Percentiles rank a stretch among this genome's conserved stretches.
These are phyloP conservation scores for Protosalanx chinensis DNA, from an alignment of 2,797 vertebrate genomes.

Conservation along the genomic window DNA sequence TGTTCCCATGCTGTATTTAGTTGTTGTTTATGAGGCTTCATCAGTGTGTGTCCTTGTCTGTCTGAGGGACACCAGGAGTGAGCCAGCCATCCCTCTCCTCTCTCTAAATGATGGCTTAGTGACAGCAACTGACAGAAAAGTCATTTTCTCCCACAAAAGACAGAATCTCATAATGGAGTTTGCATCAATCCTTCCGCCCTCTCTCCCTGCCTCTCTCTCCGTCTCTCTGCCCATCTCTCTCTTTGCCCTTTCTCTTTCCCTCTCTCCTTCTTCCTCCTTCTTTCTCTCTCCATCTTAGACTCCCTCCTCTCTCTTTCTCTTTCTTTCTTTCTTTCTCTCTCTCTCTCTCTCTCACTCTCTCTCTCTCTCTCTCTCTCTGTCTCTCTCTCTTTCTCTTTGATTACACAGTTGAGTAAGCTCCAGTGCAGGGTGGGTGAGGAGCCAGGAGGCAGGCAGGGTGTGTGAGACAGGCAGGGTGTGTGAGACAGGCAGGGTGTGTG, in stretches of 20 bases:
- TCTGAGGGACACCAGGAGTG: background rate
- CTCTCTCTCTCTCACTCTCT: background rate
- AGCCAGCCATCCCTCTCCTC: background rate
- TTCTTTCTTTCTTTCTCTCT: conserved; percentile 7
- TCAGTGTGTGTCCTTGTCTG: background rate
- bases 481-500: too few relatives aligned
- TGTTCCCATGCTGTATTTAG: background rate
- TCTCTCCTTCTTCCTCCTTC: background rate
- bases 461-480: conserved; percentile 31
- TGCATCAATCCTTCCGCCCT: conserved; percentile 32
- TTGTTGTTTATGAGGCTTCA: background rate
- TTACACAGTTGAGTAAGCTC: conserved; percentile 44
- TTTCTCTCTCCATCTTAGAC: background rate
- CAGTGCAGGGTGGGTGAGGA: conserved; percentile 19
- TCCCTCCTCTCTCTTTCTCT: background rate
- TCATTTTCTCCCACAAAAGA: conserved; percentile 29
- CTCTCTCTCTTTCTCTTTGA: conserved; percentile 24
- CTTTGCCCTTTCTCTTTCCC: background rate
- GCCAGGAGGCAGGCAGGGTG: conserved; percentile 20
- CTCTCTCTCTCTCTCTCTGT: conserved; percentile 1
- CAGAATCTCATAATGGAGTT: conserved; percentile 38
- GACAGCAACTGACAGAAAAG: conserved; percentile 34
- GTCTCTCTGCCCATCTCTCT: conserved; percentile 2
- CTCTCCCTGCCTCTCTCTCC: conserved; percentile 8
- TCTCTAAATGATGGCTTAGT: background rate